Evolutionary conservation across 2,797 vertebrate genomes (phyloP).

Genomic region (Sciaenops ocellatus): DNA sequence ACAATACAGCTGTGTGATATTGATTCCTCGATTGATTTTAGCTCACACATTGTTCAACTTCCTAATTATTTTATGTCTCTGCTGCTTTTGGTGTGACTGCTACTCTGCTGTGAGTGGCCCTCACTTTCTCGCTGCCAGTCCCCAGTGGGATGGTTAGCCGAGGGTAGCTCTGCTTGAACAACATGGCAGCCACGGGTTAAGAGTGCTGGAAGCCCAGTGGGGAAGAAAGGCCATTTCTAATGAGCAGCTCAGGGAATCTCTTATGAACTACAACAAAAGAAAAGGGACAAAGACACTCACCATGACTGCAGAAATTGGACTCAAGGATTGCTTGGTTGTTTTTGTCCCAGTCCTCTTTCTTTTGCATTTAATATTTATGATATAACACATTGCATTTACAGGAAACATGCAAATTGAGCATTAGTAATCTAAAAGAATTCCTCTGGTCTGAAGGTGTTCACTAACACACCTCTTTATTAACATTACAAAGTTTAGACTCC

Average conservation of each 20-base stretch:
- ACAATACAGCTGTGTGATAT: slow-evolving; percentile 18
- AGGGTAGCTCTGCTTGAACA: slow-evolving; percentile 50
- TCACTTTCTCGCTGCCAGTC: slow-evolving; percentile 28
- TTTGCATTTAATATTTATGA: slow-evolving; percentile 17
- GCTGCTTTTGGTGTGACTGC: slow-evolving; percentile 35
- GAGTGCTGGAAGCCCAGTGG: slow-evolving; percentile 23
- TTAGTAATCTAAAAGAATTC: slow-evolving; percentile 9
- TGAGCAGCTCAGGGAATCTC: slow-evolving; percentile 67
- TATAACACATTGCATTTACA: slow-evolving; percentile 19
- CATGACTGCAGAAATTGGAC: slow-evolving; percentile 7
- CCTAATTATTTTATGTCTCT: slow-evolving; percentile 59
- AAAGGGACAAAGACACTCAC: slow-evolving; percentile 10
- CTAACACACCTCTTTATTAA: slow-evolving; percentile 26
- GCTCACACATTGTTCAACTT: slow-evolving; percentile 32
- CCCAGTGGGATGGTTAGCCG: slow-evolving; percentile 64
- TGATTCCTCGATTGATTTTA: slow-evolving; percentile 57
- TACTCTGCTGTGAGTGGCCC: slow-evolving; percentile 20
- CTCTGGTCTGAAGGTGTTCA: slow-evolving; percentile 14
- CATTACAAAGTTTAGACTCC: slow-evolving; percentile 47
- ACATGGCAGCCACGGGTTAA: slow-evolving; percentile 34
- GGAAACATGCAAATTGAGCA: slow-evolving; percentile 26
- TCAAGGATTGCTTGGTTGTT: background rate
- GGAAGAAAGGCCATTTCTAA: slow-evolving; percentile 61
- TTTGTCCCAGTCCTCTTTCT: background rate
- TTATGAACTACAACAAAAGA: slow-evolving; percentile 15